Base-by-base conservation (phyloP, 2,888 invertebrate genomes). In the Arge pagana region DNA sequence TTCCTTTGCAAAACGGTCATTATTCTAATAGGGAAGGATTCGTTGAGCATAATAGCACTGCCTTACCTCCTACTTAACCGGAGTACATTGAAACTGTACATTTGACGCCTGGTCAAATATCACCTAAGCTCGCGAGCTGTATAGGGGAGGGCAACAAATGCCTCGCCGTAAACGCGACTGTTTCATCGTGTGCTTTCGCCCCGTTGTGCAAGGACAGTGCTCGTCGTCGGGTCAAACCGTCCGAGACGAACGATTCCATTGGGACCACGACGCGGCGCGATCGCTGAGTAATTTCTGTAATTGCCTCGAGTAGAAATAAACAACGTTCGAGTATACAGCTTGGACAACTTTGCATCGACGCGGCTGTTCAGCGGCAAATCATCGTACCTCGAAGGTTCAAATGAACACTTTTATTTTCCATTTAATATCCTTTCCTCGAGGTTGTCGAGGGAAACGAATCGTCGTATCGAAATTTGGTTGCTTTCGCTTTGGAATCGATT, bases 41-140 rank as follows among this genome's bases (percentile, higher is more conserved):
- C 50, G 35, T 50, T 43, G 56, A 53, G 56, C 48, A 45, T 53
- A 59, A 59, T 53, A 43, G 52, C 21, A 28, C 37, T 31, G 19
- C 31, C 33, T 33, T 33, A 45, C 10, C 45, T 31, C 33, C 28
- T 26, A 39, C 23, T 35, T 24, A 18, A 18, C 52, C 42, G 40
- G 28, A 39, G 31, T 30, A 54, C 45, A 43, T 52, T 57, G 65
- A 63, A 65, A 67, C 60, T 61, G n/a, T n/a, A n/a, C n/a, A n/a
- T n/a, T 61, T 58, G 61, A 61, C 58, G 57, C 55, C 48, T 39
- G 61, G 58, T 67, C 65, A 59, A 62, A 62, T 66, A 57, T 64
- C 62, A 23, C n/a, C 21, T 26, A 15, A 19, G 19, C n/a, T 15
- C 13, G 0, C 33, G 31, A 4, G 18, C 33, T 33, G 31, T n/a